A percentile compares a stretch with the other conserved stretches of the same genome.
Conservation (phyloP, 1,140 invertebrate species). For the Andricus grossulariae region DNA sequence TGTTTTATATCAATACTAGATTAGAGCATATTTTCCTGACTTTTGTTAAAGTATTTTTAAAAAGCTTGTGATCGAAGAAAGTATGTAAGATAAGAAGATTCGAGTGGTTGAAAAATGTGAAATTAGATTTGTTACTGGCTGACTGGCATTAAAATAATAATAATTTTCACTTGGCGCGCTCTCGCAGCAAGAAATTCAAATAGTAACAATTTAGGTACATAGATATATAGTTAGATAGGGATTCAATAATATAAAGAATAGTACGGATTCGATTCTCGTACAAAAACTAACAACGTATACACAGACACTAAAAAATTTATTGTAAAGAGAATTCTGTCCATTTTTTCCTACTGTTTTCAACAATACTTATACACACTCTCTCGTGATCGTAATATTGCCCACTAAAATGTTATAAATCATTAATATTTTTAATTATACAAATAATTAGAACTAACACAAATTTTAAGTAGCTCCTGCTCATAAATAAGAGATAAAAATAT, state of each 20-base stretch:
- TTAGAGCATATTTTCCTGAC: too few species aligned
- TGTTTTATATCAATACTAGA: too few species aligned
- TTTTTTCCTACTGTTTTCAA: neutral
- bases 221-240: constrained; percentile 14
- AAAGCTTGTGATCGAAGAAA: constrained; percentile 30
- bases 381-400: too few species aligned
- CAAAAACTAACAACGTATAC: neutral
- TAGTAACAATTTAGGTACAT: neutral
- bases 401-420: too few species aligned
- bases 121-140: constrained; percentile 8
- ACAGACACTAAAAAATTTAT: neutral
- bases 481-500: too few species aligned
- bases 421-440: too few species aligned
- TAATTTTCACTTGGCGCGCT: neutral
- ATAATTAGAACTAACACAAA: too few species aligned
- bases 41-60: neutral
- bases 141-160: constrained; percentile 5
- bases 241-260: neutral
- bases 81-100: constrained; percentile 22
- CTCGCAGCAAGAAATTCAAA: neutral
- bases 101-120: constrained; percentile 1
- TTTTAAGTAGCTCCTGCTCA: too few species aligned
- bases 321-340: constrained; percentile 2
- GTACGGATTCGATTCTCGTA: constrained; percentile 8
- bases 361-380: too few species aligned